A percentile compares a stretch with the other conserved stretches of the same genome.
Conservation (phyloP, 2,797 vertebrate genomes). For the Ibycter americanus region DNA sequence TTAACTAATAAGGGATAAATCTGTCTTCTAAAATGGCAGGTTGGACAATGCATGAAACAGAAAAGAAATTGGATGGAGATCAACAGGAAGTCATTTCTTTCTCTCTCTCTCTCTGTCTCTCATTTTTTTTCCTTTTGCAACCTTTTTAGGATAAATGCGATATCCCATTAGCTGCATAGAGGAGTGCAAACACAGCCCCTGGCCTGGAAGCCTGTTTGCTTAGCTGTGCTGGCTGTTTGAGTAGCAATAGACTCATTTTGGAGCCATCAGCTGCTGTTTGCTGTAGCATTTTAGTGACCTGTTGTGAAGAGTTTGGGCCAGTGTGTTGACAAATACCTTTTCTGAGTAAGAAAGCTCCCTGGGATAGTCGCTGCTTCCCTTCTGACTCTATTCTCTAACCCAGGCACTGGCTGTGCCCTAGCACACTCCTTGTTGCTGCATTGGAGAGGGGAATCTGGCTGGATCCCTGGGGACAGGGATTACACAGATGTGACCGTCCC, state of each 20-base stretch:
- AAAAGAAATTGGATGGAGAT: neutral
- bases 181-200: slow-evolving; percentile 30
- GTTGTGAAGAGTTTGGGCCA: neutral
- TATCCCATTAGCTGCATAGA: slow-evolving; percentile 7
- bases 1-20: neutral
- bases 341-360: neutral
- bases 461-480: neutral
- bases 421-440: neutral
- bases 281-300: neutral
- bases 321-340: neutral
- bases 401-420: neutral
- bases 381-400: neutral
- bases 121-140: neutral
- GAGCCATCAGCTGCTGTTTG: slow-evolving; percentile 35
- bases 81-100: neutral
- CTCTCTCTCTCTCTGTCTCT: too few relatives aligned
- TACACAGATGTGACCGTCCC: neutral
- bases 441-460: neutral
- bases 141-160: neutral
- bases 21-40: neutral
- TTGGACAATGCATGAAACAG: neutral
- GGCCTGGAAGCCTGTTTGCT: neutral
- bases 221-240: slow-evolving; percentile 45
- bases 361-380: neutral
- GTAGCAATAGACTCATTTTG: slow-evolving; percentile 10